phyloP scores from a whole-genome alignment of 2,888 invertebrate genomes.

The Heptascelio sp. region DNA sequence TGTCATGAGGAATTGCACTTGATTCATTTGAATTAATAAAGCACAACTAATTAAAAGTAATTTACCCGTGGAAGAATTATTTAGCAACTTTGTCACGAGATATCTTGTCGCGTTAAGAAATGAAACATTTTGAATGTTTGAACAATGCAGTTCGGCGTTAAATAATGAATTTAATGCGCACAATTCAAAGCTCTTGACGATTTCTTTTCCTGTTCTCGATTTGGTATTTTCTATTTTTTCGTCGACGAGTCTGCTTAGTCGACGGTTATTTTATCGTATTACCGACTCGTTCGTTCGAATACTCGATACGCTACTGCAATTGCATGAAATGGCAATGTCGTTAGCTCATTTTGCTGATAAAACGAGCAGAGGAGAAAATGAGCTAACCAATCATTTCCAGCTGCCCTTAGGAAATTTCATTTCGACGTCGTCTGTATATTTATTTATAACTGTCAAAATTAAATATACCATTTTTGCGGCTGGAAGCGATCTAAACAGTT shows the following conservation, averaged over 20 bases:
- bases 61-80: background rate
- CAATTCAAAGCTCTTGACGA: constrained; percentile 64
- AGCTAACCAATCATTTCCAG: constrained; percentile 61
- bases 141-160: constrained; percentile 41
- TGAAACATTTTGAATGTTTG: constrained; percentile 42
- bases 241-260: constrained; percentile 64
- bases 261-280: constrained; percentile 73
- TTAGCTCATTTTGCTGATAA: constrained; percentile 69
- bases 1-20: no score
- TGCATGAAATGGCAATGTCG: constrained; percentile 64
- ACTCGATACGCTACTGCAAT: constrained; percentile 57
- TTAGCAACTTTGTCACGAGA: background rate
- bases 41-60: background rate
- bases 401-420: constrained; percentile 35
- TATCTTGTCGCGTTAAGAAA: constrained; percentile 28
- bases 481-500: background rate
- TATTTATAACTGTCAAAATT: constrained; percentile 31
- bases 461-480: background rate
- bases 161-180: constrained; percentile 51
- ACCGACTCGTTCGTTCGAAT: constrained; percentile 56
- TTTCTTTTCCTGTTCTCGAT: no score
- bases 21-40: no score
- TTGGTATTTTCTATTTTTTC: background rate
- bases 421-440: constrained; percentile 12
- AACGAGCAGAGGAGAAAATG: constrained; percentile 55